Percentiles rank a stretch among this genome's conserved stretches.
Conservation (phyloP, 2,113 vertebrate genomes). For the Balaenoptera acutorostrata region DNA sequence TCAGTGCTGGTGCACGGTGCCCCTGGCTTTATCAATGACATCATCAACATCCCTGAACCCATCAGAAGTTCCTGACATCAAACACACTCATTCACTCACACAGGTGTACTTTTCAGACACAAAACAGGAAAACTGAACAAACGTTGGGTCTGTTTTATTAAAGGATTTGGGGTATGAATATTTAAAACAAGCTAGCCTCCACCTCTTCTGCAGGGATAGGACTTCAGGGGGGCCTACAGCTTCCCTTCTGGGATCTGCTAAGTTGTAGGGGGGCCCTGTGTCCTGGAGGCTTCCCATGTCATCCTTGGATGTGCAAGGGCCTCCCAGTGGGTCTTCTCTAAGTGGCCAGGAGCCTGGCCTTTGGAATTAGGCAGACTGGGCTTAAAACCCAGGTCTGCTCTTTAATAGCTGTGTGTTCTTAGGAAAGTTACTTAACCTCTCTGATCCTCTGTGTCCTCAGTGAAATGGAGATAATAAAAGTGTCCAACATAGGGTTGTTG, state of each 20-base stretch:
- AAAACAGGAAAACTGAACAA: background rate
- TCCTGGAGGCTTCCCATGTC: background rate
- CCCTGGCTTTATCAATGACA: too few relatives aligned
- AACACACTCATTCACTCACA: background rate
- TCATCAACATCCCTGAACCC: background rate
- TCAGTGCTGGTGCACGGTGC: background rate
- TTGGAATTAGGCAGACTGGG: background rate
- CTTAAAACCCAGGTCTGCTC: background rate
- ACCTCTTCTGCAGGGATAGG: background rate
- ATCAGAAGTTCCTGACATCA: background rate
- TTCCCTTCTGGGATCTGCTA: background rate
- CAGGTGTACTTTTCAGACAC: background rate
- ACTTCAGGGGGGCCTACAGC: background rate
- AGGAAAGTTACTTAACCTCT: background rate
- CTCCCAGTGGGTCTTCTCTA: background rate
- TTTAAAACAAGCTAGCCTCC: background rate
- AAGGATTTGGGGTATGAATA: background rate
- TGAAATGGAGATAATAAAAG: too few relatives aligned
- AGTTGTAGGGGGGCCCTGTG: background rate
- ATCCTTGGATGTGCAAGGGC: background rate
- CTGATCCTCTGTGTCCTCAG: background rate
- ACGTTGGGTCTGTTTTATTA: background rate
- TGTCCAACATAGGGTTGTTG: too few relatives aligned
- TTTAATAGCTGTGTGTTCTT: background rate
- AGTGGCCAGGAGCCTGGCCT: background rate